Percentiles rank a stretch among this genome's conserved stretches.
These are phyloP conservation scores for Laterallus jamaicensis DNA, from an alignment of 2,113 vertebrate genomes.

Conservation along the genomic window DNA sequence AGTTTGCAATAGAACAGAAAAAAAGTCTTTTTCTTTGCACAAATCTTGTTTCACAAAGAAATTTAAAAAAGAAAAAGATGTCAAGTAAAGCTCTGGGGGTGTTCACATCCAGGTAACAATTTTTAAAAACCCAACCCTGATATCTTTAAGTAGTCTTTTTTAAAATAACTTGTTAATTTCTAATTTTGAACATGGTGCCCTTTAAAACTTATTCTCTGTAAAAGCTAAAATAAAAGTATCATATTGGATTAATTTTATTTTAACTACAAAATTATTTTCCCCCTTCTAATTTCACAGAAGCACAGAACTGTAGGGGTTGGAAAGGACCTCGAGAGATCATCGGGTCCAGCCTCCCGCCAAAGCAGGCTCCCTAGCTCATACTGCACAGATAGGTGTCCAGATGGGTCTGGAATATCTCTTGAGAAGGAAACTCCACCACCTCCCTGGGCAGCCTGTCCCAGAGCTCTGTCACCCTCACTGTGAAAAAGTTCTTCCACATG, in stretches of 20 bases:
- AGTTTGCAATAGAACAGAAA: neutral
- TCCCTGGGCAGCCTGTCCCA: too few relatives aligned
- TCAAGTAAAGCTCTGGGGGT: neutral
- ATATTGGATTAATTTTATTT: neutral
- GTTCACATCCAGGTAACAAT: neutral
- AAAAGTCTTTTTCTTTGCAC: neutral
- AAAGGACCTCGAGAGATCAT: too few relatives aligned
- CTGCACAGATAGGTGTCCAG: too few relatives aligned
- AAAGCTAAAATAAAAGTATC: neutral
- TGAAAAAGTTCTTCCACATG: too few relatives aligned
- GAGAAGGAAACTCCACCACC: too few relatives aligned
- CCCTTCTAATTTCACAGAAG: neutral
- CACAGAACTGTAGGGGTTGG: too few relatives aligned
- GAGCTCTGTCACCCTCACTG: too few relatives aligned
- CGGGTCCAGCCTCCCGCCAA: too few relatives aligned
- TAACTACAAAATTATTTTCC: neutral
- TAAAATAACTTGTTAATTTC: neutral
- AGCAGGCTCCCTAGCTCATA: too few relatives aligned
- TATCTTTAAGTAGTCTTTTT: neutral
- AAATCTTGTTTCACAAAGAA: neutral
- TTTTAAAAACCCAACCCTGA: neutral
- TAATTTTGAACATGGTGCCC: neutral
- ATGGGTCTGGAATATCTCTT: too few relatives aligned
- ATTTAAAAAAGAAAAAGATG: accelerated
- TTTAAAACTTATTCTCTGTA: neutral